Percentiles rank a stretch among this genome's conserved stretches.
Evolutionary conservation across 2,797 vertebrate genomes (phyloP).

Genomic region (Siniperca undulata): DNA sequence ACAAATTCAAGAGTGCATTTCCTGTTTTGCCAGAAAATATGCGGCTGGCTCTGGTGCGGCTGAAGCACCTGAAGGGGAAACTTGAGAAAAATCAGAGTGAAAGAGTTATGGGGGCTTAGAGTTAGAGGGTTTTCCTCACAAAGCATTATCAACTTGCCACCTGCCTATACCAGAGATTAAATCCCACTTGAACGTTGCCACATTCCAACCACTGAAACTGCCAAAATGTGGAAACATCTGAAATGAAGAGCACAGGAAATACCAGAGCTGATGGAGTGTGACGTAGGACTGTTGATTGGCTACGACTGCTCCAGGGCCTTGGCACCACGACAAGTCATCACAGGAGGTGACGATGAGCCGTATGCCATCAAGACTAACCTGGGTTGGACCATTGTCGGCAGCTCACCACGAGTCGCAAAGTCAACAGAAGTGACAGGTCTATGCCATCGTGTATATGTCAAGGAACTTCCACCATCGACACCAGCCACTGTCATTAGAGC

Average conservation of each 20-base stretch:
- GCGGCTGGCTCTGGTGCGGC: no score
- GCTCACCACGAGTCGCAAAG: background rate
- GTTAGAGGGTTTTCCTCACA: constrained; percentile 24
- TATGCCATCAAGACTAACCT: constrained; percentile 1
- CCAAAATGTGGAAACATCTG: background rate
- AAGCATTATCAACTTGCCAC: constrained; percentile 20
- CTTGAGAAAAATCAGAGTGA: constrained; percentile 4
- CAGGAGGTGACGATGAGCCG: constrained; percentile 1
- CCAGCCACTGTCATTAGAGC: constrained; percentile 5
- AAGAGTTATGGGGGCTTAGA: constrained; percentile 31
- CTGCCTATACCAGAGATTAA: constrained; percentile 35
- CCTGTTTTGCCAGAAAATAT: no score
- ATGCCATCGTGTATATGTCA: constrained; percentile 22
- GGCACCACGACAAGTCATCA: constrained; percentile 12
- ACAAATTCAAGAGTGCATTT: background rate
- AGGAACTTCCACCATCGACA: constrained; percentile 17
- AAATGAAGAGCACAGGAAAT: background rate
- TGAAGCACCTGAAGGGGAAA: no score
- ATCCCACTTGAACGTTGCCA: background rate
- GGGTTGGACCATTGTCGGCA: constrained; percentile 19
- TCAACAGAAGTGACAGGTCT: background rate
- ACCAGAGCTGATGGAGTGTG: background rate
- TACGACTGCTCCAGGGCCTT: constrained; percentile 8
- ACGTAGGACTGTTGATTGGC: background rate
- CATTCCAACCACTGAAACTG: background rate